Percentiles rank a stretch among this genome's conserved stretches.
These are phyloP conservation scores for Neotoma lepida DNA, from an alignment of 2,113 vertebrate genomes.

Conservation along the genomic window DNA sequence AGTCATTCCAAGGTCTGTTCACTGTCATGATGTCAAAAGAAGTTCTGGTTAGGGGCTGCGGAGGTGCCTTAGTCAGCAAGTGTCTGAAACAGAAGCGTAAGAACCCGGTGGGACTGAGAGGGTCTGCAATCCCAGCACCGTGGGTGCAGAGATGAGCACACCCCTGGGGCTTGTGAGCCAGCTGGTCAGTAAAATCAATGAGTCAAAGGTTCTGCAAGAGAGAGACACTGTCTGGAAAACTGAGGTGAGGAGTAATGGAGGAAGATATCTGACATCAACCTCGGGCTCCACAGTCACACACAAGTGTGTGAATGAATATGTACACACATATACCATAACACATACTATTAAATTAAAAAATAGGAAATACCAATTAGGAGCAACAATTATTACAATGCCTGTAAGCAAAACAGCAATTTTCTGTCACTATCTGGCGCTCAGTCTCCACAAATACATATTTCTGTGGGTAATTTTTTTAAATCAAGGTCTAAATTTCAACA, in stretches of 20 bases:
- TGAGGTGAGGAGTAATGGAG: too few relatives aligned
- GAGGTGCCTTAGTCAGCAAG: background rate
- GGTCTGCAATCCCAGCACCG: too few relatives aligned
- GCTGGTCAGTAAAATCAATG: background rate
- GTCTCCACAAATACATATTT: background rate
- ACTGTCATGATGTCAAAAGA: background rate
- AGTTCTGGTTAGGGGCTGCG: background rate
- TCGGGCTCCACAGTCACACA: background rate
- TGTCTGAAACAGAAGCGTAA: background rate
- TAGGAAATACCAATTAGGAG: background rate
- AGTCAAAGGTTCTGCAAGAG: background rate
- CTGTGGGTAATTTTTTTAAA: background rate
- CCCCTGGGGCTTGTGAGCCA: background rate
- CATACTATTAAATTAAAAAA: background rate
- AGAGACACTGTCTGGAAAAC: background rate
- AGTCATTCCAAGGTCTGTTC: background rate
- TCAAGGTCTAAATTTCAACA: background rate
- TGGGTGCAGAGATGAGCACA: background rate
- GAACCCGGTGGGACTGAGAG: background rate
- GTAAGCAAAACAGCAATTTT: background rate
- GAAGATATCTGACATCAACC: background rate
- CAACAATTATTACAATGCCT: too few relatives aligned
- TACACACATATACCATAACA: background rate
- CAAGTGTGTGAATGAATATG: background rate
- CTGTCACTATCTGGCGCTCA: background rate